Evolutionary conservation across 2,797 vertebrate genomes (phyloP).

Genomic region (Knipowitschia caucasica): DNA sequence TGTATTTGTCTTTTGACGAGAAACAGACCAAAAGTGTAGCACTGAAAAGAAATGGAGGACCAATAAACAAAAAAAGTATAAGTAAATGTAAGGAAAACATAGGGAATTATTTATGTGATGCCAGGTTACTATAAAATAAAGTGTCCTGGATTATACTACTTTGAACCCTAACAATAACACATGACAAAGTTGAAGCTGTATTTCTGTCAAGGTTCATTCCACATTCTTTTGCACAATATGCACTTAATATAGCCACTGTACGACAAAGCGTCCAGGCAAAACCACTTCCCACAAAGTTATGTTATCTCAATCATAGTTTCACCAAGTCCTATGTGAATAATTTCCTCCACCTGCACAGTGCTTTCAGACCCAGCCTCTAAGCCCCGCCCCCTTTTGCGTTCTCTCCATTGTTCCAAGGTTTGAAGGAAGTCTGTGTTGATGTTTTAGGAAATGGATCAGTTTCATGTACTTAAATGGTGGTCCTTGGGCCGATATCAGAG

Average conservation of each 20-base stretch:
- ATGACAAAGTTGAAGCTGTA: too few species aligned
- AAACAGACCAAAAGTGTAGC: too few species aligned
- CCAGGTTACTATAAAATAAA: not conserved
- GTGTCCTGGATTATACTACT: not conserved
- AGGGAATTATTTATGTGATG: too few species aligned
- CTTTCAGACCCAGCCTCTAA: constrained; percentile 51
- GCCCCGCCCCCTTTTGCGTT: constrained; percentile 7
- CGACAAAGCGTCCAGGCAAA: constrained; percentile 42
- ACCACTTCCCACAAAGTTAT: constrained; percentile 52
- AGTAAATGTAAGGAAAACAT: too few species aligned
- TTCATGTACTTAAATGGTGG: constrained; percentile 5
- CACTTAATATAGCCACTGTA: constrained; percentile 33
- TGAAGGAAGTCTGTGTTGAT: constrained; percentile 50
- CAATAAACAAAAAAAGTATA: too few species aligned
- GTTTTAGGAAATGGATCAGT: constrained; percentile 38
- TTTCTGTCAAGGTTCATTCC: not conserved
- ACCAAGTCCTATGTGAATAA: constrained; percentile 37
- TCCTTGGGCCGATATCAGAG: not conserved
- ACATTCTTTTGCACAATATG: constrained; percentile 37
- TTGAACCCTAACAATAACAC: too few species aligned
- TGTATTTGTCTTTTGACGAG: too few species aligned
- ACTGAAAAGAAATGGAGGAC: too few species aligned
- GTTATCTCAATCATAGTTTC: constrained; percentile 31
- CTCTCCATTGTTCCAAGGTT: constrained; percentile 58
- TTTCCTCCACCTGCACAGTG: constrained; percentile 57